Evolutionary conservation across 1,140 invertebrate genomes (phyloP).

Genomic region (Hormaphis cornu): DNA sequence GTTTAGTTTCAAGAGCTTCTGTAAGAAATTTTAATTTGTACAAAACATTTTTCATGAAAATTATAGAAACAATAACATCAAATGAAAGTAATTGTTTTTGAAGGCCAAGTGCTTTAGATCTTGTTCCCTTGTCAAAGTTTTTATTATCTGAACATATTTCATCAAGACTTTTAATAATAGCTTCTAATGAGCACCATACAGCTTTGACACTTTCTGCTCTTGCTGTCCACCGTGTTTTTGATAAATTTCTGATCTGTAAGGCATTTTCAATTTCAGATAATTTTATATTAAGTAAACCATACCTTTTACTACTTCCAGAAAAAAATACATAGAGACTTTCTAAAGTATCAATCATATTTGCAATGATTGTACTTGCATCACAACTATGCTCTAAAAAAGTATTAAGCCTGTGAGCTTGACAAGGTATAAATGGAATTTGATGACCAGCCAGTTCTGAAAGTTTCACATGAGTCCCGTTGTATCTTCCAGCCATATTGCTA

Average conservation of each 20-base stretch:
- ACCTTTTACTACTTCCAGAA: not conserved
- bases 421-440: not conserved
- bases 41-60: no score
- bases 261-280: not conserved
- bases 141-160: not conserved
- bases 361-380: not conserved
- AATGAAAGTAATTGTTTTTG: not conserved
- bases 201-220: not conserved
- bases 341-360: not conserved
- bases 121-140: not conserved
- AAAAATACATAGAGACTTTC: not conserved
- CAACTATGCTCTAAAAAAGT: not conserved
- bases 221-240: slow-evolving; percentile 4
- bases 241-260: not conserved
- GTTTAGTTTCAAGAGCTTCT: not conserved
- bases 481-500: not conserved
- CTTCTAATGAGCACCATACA: not conserved
- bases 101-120: not conserved
- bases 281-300: not conserved
- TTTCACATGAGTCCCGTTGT: not conserved
- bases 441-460: not conserved
- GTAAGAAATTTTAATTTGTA: not conserved
- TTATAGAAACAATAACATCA: not conserved
- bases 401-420: slow-evolving; percentile 3
- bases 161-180: not conserved